These are phyloP conservation scores for Drosophila kurseongensis DNA, from an alignment of 1,140 invertebrate species.

Conservation along the genomic window DNA sequence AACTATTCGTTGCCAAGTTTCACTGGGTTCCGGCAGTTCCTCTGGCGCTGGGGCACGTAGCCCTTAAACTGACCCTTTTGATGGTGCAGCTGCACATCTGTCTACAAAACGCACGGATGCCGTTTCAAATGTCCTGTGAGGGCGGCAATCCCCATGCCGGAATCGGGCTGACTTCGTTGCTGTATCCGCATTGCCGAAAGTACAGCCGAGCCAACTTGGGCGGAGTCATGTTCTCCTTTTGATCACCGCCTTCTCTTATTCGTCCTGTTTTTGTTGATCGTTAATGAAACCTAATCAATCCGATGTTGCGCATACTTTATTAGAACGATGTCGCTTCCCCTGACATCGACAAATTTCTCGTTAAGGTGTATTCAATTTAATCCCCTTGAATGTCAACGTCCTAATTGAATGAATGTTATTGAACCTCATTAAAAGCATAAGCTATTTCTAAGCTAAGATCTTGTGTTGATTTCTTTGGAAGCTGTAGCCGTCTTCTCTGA, in stretches of 20 bases:
- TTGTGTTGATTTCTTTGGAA: conserved; percentile 3
- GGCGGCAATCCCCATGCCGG: not conserved
- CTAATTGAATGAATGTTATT: conserved; percentile 12
- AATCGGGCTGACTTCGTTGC: not conserved
- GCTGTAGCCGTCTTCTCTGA: conserved; percentile 3
- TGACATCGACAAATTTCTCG: conserved; percentile 33
- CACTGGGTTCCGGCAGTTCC: conserved; percentile 42
- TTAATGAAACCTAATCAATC: conserved; percentile 20
- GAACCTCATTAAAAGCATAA: conserved; percentile 13
- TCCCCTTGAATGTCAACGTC: not conserved
- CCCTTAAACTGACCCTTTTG: conserved; percentile 9
- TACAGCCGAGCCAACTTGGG: conserved; percentile 17
- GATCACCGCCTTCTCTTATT: conserved; percentile 1
- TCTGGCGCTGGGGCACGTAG: conserved; percentile 36
- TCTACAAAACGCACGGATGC: conserved; percentile 2
- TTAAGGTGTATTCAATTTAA: conserved; percentile 40
- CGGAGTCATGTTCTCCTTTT: conserved; percentile 1
- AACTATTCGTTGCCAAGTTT: conserved; percentile 46
- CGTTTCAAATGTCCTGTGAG: conserved; percentile 9
- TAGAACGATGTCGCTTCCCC: conserved; percentile 7
- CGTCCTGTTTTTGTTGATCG: conserved; percentile 31
- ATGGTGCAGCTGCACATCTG: conserved; percentile 12
- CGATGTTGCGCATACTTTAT: conserved; percentile 11
- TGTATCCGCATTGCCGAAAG: conserved; percentile 20
- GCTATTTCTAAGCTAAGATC: not conserved